Evolutionary conservation across 2,113 vertebrate species (phyloP), one percentile per base, ranked within the genome.

Genomic region (Solea senegalensis): DNA sequence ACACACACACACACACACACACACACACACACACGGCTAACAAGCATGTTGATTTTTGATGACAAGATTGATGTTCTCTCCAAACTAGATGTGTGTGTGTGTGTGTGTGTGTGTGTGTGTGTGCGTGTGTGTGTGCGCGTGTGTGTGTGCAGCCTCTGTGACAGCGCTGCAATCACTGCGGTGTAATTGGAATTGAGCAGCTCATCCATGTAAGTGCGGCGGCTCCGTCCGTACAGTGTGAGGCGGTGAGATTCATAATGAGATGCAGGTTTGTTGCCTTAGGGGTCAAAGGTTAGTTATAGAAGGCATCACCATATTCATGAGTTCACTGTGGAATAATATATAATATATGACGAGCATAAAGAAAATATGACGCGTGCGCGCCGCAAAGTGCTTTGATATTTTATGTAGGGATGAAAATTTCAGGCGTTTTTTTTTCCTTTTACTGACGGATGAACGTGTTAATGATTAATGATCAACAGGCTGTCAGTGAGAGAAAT

Each of bases 61-160:
- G 88, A 87, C 84, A 92, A 90, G 87, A 92, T 83, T 82, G 83
- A 92, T 90, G 87, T 46, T 40, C 7, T n/a, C n/a, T n/a, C n/a
- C n/a, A n/a, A n/a, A n/a, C n/a, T n/a, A n/a, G n/a, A n/a, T n/a
- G 26, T 7, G 45, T 65, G 72, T 12, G 28, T 12, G 39, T 16
- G 15, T 40, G 46, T 40, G 52, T 34, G 64, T 14, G 21, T 65
- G 68, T 66, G 39, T 58, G 70, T 14, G 34, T 39, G 69, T 51
- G 58, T n/a, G 63, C 63, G 58, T 74, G 81, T 48, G 8, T 53
- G 57, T 60, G 40, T 62, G 76, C 73, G 12, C 78, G 71, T 34
- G 68, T 61, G 49, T 75, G 61, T 66, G 74, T 59, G 45, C 67
- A 21, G 61, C 72, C 74, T 81, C 76, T 80, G 77, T 69, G 71